Percentiles rank a stretch among this genome's conserved stretches.
Conservation (phyloP, 2,113 vertebrate species). For the Scophthalmus maximus region DNA sequence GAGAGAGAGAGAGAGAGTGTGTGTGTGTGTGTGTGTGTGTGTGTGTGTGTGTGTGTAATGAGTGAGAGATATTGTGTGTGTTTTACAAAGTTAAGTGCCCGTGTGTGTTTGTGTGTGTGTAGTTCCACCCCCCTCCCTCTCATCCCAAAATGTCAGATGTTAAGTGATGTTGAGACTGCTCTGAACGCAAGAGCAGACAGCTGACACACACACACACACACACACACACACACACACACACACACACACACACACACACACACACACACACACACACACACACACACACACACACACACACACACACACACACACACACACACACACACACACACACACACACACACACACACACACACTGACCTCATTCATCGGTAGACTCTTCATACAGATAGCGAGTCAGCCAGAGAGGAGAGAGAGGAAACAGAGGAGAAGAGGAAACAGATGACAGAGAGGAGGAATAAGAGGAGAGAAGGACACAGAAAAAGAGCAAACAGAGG, state of each 20-base stretch:
- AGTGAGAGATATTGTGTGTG: slow-evolving; percentile 2
- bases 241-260: slow-evolving; percentile 28
- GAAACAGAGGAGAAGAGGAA: background rate
- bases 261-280: slow-evolving; percentile 24
- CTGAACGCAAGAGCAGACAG: slow-evolving; percentile 63
- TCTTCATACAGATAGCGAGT: slow-evolving; percentile 46
- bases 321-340: slow-evolving; percentile 23
- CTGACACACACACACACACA: slow-evolving; percentile 34
- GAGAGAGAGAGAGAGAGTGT: background rate
- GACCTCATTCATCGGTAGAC: slow-evolving; percentile 65
- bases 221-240: slow-evolving; percentile 17
- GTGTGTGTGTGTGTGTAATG: slow-evolving; percentile 36
- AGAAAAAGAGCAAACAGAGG: background rate
- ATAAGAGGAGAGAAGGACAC: too few species aligned
- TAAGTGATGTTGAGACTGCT: slow-evolving; percentile 80
- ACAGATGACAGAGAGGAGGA: background rate
- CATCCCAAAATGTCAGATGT: slow-evolving; percentile 77
- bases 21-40: slow-evolving; percentile 10
- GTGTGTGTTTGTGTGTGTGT: slow-evolving; percentile 19
- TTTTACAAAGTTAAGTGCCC: background rate
- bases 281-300: slow-evolving; percentile 18
- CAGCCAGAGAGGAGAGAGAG: background rate
- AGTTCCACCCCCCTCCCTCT: slow-evolving; percentile 24
- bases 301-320: slow-evolving; percentile 27
- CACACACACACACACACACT: slow-evolving; percentile 27